Evolutionary conservation across 1,140 invertebrate species (phyloP).

Genomic region (Saccostrea cuccullata): DNA sequence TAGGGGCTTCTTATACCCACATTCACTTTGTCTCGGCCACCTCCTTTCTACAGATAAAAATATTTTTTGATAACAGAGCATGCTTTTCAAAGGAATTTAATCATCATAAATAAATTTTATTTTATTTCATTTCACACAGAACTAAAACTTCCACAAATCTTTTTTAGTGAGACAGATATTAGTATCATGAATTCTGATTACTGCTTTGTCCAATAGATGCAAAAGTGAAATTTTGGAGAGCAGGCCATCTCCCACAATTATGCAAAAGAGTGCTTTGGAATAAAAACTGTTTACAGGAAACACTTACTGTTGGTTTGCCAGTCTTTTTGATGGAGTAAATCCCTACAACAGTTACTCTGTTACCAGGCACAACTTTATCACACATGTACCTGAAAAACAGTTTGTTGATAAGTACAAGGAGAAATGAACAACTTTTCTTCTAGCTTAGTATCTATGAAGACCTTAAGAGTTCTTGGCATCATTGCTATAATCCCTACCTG

Average conservation of each 20-base stretch:
- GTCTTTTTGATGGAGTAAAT: constrained; percentile 98
- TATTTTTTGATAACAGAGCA: not conserved
- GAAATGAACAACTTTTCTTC: too few species aligned
- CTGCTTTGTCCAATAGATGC: too few species aligned
- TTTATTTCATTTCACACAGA: not conserved
- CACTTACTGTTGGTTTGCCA: constrained; percentile 48
- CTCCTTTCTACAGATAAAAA: constrained; percentile 36
- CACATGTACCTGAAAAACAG: constrained; percentile 86
- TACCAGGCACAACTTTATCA: constrained; percentile 97
- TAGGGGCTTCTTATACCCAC: constrained; percentile 97
- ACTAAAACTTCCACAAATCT: too few species aligned
- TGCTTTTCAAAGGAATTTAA: not conserved
- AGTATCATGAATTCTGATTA: too few species aligned
- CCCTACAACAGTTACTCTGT: constrained; percentile 94
- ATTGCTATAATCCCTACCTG: constrained; percentile 79
- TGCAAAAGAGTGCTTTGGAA: too few species aligned
- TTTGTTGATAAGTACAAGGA: too few species aligned
- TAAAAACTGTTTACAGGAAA: not conserved
- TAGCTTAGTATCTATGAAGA: too few species aligned
- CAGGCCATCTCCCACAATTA: too few species aligned
- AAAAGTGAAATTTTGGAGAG: too few species aligned
- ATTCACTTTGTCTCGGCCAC: constrained; percentile 87
- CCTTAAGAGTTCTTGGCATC: too few species aligned
- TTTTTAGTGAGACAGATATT: too few species aligned
- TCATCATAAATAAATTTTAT: not conserved